phyloP scores from a whole-genome alignment of 1,140 invertebrate species.

The Scaptodrosophila lebanonensis region DNA sequence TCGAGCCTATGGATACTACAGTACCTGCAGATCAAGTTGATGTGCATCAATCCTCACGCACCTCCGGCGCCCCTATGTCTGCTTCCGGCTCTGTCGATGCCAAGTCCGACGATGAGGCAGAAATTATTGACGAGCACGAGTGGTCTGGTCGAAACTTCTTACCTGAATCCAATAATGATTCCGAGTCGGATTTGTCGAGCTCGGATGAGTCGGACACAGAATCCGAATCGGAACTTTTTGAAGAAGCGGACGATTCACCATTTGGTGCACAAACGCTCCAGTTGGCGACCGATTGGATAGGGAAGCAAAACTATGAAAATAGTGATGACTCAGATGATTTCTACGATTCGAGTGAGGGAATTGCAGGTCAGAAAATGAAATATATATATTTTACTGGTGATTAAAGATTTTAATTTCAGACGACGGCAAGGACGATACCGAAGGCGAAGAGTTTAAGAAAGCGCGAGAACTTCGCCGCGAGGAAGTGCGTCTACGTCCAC shows the following conservation, averaged over 20 bases:
- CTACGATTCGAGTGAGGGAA: slow-evolving; percentile 75
- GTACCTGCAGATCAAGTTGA: slow-evolving; percentile 78
- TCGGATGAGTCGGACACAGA: slow-evolving; percentile 67
- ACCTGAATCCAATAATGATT: slow-evolving; percentile 87
- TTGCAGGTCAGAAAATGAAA: slow-evolving; percentile 64
- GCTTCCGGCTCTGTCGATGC: slow-evolving; percentile 75
- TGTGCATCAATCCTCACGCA: slow-evolving; percentile 79
- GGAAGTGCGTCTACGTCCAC: slow-evolving; percentile 83
- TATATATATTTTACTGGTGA: neutral
- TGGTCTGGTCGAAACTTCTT: slow-evolving; percentile 95
- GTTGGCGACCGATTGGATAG: slow-evolving; percentile 76
- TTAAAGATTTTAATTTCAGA: too few relatives aligned
- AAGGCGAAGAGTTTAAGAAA: slow-evolving; percentile 84
- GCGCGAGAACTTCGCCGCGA: slow-evolving; percentile 82
- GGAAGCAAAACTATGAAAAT: slow-evolving; percentile 74
- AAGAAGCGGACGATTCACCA: slow-evolving; percentile 76
- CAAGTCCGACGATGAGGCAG: slow-evolving; percentile 84
- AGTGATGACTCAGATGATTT: slow-evolving; percentile 71
- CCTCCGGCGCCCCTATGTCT: too few relatives aligned
- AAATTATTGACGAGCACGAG: slow-evolving; percentile 91
- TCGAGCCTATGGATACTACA: slow-evolving; percentile 47
- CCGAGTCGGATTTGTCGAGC: slow-evolving; percentile 79
- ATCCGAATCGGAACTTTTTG: slow-evolving; percentile 70
- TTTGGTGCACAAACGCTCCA: slow-evolving; percentile 76
- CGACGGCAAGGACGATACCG: slow-evolving; percentile 85